Base-by-base conservation (phyloP, 2,888 invertebrate species). In the Allygus modestus region DNA sequence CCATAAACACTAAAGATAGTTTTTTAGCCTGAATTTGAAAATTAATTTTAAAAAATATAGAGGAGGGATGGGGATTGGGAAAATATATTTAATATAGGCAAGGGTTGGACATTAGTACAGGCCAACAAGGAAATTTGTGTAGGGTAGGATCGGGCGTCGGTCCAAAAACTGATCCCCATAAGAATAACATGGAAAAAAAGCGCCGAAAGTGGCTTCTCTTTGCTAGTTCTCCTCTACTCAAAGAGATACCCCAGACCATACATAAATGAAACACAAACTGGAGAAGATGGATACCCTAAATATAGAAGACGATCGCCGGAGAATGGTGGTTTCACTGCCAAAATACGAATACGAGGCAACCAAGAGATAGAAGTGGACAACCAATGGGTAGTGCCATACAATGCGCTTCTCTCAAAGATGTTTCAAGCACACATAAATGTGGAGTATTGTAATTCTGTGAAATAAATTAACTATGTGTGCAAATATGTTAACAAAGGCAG, bases 201-300 rank as follows among this genome's bases (percentile, higher is more conserved):
- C n/a, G n/a, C n/a, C n/a, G n/a, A n/a, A n/a, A n/a, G n/a, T n/a
- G n/a, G n/a, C n/a, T n/a, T n/a, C n/a, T n/a, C n/a, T n/a, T n/a
- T n/a, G n/a, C n/a, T n/a, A n/a, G n/a, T n/a, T n/a, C n/a, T n/a
- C n/a, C n/a, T n/a, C n/a, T 23, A 88, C 85, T 86, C 85, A 1
- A 88, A 88, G 65, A 15, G 83, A 73, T 88, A 87, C 84, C 87
- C 88, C 83, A 85, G 85, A 85, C 37, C 86, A 81, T 87, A 87
- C 23, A 69, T 84, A 0, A 87, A 85, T n/a, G 87, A 88, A 37
- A 88, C 88, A 17, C 82, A 86, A 81, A 88, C 88, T 83, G 82
- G 85, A 71, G 85, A 86, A 37, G 88, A 88, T 83, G 88, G 88
- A 81, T 89, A 89, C 86, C 88, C 88, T 86, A 77, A 86, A 81